These are phyloP conservation scores for Hybognathus amarus DNA, from an alignment of 2,797 vertebrate genomes.

Conservation along the genomic window DNA sequence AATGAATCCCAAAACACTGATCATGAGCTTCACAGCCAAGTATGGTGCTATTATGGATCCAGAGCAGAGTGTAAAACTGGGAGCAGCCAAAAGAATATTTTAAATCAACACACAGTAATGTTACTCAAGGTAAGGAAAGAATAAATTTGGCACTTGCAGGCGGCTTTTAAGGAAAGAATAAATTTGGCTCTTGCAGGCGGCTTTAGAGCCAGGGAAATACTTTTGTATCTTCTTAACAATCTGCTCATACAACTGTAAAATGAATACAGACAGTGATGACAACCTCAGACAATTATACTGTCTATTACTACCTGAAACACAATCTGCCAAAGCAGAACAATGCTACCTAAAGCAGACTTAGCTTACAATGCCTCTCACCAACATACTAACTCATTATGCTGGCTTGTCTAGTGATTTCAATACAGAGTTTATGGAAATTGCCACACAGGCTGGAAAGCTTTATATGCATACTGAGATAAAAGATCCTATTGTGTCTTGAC, in stretches of 20 bases:
- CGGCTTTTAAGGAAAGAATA: constrained; percentile 13
- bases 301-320: constrained; percentile 10
- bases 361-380: constrained; percentile 10
- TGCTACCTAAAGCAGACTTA: background rate
- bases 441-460: constrained; percentile 7
- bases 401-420: constrained; percentile 51
- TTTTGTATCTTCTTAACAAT: background rate
- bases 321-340: constrained; percentile 10
- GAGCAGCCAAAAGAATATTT: constrained; percentile 37
- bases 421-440: constrained; percentile 49
- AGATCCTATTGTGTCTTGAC: constrained; percentile 46
- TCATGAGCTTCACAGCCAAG: constrained; percentile 1
- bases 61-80: constrained; percentile 22
- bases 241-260: constrained; percentile 21
- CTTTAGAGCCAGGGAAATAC: constrained; percentile 12
- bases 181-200: background rate
- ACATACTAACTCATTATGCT: constrained; percentile 27
- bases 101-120: constrained; percentile 20
- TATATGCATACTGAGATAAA: constrained; percentile 35
- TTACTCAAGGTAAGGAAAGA: background rate
- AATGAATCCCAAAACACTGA: constrained; percentile 23
- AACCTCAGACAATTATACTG: constrained; percentile 22
- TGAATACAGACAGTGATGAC: constrained; percentile 9
- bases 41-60: constrained; percentile 8
- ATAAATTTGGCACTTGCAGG: too few relatives aligned